Evolutionary conservation across 2,888 invertebrate species (phyloP).

Genomic region (Melitaea athalia): DNA sequence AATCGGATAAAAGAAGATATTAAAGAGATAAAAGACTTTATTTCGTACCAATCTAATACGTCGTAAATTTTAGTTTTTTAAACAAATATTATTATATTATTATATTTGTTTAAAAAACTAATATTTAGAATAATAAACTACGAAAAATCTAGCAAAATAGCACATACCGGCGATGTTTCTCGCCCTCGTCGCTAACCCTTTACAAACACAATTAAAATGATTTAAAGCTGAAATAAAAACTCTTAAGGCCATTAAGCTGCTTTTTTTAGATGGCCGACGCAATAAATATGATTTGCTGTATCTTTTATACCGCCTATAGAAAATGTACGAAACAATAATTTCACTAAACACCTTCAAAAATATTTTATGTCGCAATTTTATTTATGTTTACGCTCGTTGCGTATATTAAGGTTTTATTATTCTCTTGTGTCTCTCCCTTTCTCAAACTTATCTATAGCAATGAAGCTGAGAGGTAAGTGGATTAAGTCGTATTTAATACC

Average conservation of each 20-base stretch:
- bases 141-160: not conserved
- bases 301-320: conserved; percentile 20
- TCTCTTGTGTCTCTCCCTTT: not conserved
- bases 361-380: not conserved
- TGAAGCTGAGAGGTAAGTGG: not conserved
- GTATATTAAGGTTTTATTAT: not conserved
- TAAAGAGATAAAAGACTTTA: too few species aligned
- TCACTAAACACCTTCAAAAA: not conserved
- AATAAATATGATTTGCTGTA: conserved; percentile 34
- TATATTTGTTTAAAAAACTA: too few species aligned
- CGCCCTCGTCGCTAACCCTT: conserved; percentile 29
- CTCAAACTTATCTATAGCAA: not conserved
- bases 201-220: conserved; percentile 75
- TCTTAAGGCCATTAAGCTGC: conserved; percentile 69
- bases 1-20: too few species aligned
- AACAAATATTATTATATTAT: too few species aligned
- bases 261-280: conserved; percentile 60
- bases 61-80: too few species aligned
- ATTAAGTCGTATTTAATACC: not conserved
- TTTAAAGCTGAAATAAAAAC: conserved; percentile 75
- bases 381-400: not conserved
- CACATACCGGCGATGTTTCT: conserved; percentile 7
- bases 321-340: not conserved
- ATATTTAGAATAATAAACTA: too few species aligned
- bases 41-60: too few species aligned